Percentiles rank a stretch among this genome's conserved stretches.
These are phyloP conservation scores for Archilochus colubris DNA, from an alignment of 2,113 vertebrate genomes.

Conservation along the genomic window DNA sequence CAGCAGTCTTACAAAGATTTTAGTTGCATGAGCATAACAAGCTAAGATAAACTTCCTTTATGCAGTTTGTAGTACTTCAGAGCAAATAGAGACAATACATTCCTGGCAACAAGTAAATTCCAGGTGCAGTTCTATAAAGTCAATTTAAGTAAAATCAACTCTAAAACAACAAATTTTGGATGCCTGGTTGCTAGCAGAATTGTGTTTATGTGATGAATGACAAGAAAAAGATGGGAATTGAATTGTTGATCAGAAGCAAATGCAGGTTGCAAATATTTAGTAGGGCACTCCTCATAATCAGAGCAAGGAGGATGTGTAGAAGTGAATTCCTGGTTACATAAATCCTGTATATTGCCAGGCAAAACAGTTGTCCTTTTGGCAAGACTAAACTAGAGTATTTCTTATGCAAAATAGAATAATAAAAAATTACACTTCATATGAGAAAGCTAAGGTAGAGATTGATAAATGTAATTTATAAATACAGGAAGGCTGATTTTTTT, in stretches of 20 bases:
- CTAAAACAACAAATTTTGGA: neutral
- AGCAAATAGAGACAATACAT: neutral
- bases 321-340: neutral
- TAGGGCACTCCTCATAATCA: neutral
- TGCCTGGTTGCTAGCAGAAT: neutral
- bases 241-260: neutral
- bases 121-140: neutral
- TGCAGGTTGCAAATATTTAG: neutral
- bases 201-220: neutral
- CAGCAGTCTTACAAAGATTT: too few relatives aligned
- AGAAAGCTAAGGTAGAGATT: neutral
- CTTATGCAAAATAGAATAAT: neutral
- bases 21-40: neutral
- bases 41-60: neutral
- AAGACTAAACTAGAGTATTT: neutral
- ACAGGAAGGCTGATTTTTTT: fast-evolving
- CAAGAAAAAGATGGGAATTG: neutral
- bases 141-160: neutral
- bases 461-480: neutral
- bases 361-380: neutral
- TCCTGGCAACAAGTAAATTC: neutral
- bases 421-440: neutral
- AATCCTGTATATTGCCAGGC: neutral
- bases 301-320: neutral
- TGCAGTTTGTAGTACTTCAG: neutral